Conservation (phyloP, 2,888 invertebrate species). For the Trissolcus japonicus region DNA sequence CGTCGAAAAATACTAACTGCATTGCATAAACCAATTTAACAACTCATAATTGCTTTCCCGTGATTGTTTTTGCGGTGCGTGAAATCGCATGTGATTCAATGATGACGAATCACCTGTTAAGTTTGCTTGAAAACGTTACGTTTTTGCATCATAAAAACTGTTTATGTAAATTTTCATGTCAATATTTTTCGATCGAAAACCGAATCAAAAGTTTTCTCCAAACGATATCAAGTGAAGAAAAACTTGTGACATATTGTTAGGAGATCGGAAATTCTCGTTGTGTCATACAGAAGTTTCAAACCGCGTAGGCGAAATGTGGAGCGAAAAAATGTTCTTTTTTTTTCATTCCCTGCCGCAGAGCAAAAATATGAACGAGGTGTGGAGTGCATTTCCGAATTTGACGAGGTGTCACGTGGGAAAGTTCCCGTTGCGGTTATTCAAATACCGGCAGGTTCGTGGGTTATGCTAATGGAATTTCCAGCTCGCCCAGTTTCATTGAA, state of each 20-base stretch:
- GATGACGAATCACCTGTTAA: background rate
- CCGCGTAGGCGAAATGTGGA: no score
- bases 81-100: conserved; percentile 15
- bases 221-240: no score
- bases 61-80: conserved; percentile 22
- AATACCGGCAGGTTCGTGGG: conserved; percentile 34
- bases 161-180: no score
- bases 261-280: no score
- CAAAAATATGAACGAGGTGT: background rate
- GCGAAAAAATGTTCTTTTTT: no score
- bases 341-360: no score
- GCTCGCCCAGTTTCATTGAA: conserved; percentile 28
- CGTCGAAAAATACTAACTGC: conserved; percentile 22
- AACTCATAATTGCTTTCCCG: conserved; percentile 33
- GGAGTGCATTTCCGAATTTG: no score
- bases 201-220: no score
- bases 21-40: conserved; percentile 29
- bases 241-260: background rate
- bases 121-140: no score
- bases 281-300: no score
- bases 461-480: conserved; percentile 44
- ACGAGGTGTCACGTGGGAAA: conserved; percentile 31
- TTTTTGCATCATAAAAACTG: no score
- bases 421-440: conserved; percentile 47
- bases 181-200: no score